These are phyloP conservation scores for Synchiropus splendidus DNA, from an alignment of 2,113 vertebrate species.

Conservation along the genomic window DNA sequence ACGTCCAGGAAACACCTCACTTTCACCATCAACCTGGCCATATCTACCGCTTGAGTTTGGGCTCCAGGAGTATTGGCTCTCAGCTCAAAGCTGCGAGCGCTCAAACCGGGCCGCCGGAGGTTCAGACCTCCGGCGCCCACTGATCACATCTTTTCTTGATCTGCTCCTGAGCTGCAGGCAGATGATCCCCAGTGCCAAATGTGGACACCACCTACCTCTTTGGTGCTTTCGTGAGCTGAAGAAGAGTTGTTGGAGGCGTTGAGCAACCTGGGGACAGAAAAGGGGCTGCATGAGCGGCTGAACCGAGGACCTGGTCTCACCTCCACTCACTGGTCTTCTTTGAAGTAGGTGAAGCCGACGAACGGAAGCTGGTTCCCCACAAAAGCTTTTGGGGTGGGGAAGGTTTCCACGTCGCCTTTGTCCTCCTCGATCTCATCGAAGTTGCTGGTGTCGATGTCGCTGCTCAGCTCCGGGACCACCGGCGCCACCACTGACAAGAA, in stretches of 20 bases:
- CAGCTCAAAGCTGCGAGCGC: conserved; percentile 26
- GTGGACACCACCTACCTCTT: conserved; percentile 71
- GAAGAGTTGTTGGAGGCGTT: conserved; percentile 74
- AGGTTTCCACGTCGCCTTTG: conserved; percentile 94
- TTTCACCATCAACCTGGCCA: no score
- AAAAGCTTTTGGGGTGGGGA: conserved; percentile 92
- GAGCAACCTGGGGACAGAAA: conserved; percentile 72
- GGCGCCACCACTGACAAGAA: conserved; percentile 78
- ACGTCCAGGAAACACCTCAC: no score
- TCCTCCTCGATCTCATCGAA: conserved; percentile 98
- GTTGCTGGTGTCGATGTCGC: conserved; percentile 97
- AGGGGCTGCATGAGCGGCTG: background rate
- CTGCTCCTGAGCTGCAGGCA: conserved; percentile 2
- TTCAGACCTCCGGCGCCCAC: no score
- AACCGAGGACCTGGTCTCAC: background rate
- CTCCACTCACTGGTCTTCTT: conserved; percentile 87
- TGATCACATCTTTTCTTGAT: conserved; percentile 2
- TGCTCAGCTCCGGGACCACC: conserved; percentile 94
- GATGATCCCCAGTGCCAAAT: no score
- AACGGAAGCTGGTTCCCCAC: conserved; percentile 97
- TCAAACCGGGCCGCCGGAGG: conserved; percentile 34
- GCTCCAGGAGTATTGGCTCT: conserved; percentile 20
- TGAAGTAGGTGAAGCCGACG: conserved; percentile 96
- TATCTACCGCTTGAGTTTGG: no score
- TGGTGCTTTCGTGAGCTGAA: conserved; percentile 75